Evolutionary conservation across 2,888 invertebrate genomes (phyloP).

Genomic region (Arrhopalites spinosus): DNA sequence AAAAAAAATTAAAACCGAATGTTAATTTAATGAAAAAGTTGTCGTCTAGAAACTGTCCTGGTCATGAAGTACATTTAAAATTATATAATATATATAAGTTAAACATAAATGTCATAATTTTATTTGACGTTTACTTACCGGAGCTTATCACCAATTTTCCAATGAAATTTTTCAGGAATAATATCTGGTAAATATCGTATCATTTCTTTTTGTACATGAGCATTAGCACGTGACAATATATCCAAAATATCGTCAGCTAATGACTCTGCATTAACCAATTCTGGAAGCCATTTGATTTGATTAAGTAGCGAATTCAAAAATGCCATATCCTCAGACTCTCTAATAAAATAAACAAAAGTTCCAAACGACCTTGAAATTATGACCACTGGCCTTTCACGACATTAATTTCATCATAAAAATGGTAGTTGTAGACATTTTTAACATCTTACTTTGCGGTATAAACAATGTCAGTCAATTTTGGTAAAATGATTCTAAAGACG

Average conservation of each 20-base stretch:
- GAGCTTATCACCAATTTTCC: conserved; percentile 5
- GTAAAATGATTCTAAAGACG: conserved; percentile 19
- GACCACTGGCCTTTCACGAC: no score
- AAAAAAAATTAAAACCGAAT: no score
- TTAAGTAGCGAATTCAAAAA: conserved; percentile 14
- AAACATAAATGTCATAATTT: no score
- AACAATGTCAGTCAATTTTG: conserved; percentile 12
- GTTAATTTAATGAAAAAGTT: no score
- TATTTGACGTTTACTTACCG: no score
- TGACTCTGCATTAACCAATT: conserved; percentile 17
- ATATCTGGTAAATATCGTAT: conserved; percentile 27
- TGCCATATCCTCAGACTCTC: conserved; percentile 22
- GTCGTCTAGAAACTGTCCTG: no score
- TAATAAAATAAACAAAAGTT: background rate
- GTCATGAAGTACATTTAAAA: no score
- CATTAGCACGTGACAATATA: conserved; percentile 21
- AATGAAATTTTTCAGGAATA: conserved; percentile 16
- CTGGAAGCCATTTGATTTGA: conserved; percentile 34
- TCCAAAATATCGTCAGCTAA: conserved; percentile 24
- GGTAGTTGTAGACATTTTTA: no score
- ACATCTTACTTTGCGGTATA: conserved; percentile 23
- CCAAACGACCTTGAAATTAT: background rate
- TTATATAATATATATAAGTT: no score
- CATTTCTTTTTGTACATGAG: conserved; percentile 25
- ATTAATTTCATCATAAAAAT: no score